Conservation (phyloP, 2,888 invertebrate genomes). For the Pseudeuparius sepicola region DNA sequence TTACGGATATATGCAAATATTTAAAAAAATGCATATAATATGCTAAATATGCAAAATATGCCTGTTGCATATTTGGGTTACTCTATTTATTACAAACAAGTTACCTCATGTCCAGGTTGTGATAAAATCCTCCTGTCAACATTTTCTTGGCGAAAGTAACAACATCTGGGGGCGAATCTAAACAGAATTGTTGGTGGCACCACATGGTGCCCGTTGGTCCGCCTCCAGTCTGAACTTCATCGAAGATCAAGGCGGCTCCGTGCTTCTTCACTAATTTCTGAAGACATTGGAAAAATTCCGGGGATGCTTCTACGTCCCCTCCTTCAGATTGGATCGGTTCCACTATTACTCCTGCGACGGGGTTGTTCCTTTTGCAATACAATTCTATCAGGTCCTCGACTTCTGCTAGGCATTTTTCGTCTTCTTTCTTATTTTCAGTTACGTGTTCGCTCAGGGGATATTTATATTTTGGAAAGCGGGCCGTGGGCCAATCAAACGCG, state of each 20-base stretch:
- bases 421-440: slow-evolving; percentile 73
- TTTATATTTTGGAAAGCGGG: slow-evolving; percentile 80
- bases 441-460: slow-evolving; percentile 80
- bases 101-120: no score
- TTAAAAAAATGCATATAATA: no score
- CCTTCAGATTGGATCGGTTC: slow-evolving; percentile 98
- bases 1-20: no score
- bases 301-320: slow-evolving; percentile 89
- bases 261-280: slow-evolving; percentile 70
- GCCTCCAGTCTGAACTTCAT: slow-evolving; percentile 98
- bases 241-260: slow-evolving; percentile 72
- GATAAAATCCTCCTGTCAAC: slow-evolving; percentile 91
- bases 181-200: slow-evolving; percentile 86
- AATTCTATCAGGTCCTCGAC: slow-evolving; percentile 64
- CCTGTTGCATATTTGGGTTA: no score
- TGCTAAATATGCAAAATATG: no score
- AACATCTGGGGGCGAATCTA: slow-evolving; percentile 79
- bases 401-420: slow-evolving; percentile 55
- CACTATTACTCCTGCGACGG: slow-evolving; percentile 77
- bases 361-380: slow-evolving; percentile 49
- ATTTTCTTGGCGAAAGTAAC: slow-evolving; percentile 98
- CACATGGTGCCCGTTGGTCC: slow-evolving; percentile 96
- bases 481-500: slow-evolving; percentile 91
- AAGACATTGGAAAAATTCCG: slow-evolving; percentile 77
- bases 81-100: no score